A percentile compares a stretch with the other conserved stretches of the same genome.
These are phyloP conservation scores for Andrena flavipes DNA, from an alignment of 2,888 invertebrate species.

Conservation along the genomic window DNA sequence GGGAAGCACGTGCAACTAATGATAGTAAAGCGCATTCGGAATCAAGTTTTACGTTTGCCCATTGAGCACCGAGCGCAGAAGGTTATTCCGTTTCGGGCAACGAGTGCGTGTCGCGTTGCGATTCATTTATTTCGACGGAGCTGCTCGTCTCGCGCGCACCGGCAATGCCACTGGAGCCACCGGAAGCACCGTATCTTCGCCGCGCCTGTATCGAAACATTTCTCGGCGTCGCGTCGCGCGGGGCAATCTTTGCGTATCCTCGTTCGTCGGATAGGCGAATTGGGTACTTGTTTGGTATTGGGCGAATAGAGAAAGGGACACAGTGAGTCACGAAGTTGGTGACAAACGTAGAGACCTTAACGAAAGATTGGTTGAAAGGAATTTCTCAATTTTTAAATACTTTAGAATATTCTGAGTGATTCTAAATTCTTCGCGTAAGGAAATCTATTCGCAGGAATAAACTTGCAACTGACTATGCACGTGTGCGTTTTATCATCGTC, in stretches of 20 bases:
- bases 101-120: slow-evolving; percentile 13
- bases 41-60: slow-evolving; percentile 61
- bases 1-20: slow-evolving; percentile 73
- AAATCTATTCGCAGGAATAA: background rate
- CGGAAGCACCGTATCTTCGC: background rate
- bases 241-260: background rate
- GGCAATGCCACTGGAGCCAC: background rate
- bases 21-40: slow-evolving; percentile 65
- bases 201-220: background rate
- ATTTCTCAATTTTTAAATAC: too few relatives aligned
- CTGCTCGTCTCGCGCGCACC: background rate
- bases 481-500: slow-evolving; percentile 6
- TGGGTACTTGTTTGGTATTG: background rate
- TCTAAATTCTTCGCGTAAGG: background rate
- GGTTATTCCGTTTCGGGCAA: slow-evolving; percentile 22
- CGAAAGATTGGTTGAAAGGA: too few relatives aligned
- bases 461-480: background rate
- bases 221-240: background rate
- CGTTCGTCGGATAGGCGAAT: background rate
- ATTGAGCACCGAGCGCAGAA: slow-evolving; percentile 41
- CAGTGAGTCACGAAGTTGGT: too few relatives aligned
- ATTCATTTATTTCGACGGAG: slow-evolving; percentile 13
- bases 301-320: too few relatives aligned
- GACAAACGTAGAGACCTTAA: too few relatives aligned
- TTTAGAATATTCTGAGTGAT: too few relatives aligned